phyloP scores from a whole-genome alignment of 2,113 vertebrate genomes.

The Poeciliopsis retropinna region DNA sequence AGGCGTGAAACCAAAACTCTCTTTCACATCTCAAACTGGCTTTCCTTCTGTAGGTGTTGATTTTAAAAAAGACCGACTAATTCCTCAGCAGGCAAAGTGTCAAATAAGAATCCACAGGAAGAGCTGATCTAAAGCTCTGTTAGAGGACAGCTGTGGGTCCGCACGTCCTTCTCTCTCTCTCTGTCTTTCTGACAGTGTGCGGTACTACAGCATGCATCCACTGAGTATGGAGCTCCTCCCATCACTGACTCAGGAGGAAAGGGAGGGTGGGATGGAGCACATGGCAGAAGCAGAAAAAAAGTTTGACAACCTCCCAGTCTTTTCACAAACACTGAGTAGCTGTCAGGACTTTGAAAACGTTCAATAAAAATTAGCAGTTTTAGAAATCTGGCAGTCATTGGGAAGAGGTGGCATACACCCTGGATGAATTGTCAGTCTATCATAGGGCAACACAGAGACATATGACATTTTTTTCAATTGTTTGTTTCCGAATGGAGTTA shows the following conservation, averaged over 20 bases:
- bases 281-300: not conserved
- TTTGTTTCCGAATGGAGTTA: not conserved
- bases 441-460: too few relatives aligned
- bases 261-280: conserved; percentile 7
- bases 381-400: not conserved
- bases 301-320: not conserved
- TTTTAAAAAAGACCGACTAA: conserved; percentile 19
- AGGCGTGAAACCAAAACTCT: conserved; percentile 36
- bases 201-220: conserved; percentile 62
- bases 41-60: conserved; percentile 25
- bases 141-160: conserved; percentile 52
- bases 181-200: conserved; percentile 58
- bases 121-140: conserved; percentile 15
- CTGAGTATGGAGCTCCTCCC: conserved; percentile 62
- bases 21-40: conserved; percentile 23
- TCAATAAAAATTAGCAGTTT: not conserved
- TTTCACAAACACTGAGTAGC: not conserved
- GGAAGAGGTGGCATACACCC: not conserved
- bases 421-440: too few relatives aligned
- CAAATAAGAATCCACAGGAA: conserved; percentile 60
- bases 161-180: conserved; percentile 52
- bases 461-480: not conserved
- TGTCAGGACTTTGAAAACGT: not conserved
- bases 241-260: conserved; percentile 32
- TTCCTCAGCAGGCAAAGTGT: conserved; percentile 18